phyloP scores from a whole-genome alignment of 64 coral and sea anemone species.

The Exaiptasia diaphana region DNA sequence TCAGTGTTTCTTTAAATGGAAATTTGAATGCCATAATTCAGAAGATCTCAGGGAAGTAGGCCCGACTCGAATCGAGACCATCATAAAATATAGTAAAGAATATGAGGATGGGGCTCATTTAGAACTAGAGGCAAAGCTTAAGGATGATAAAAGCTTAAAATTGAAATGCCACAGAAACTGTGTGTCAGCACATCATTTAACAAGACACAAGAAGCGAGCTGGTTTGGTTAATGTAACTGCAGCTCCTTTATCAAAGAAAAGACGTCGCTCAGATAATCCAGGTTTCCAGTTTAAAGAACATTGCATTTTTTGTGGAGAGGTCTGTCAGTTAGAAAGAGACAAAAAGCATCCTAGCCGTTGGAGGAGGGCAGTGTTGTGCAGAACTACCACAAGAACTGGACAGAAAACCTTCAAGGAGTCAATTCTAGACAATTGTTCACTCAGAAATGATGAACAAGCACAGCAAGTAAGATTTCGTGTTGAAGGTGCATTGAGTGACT shows the following conservation, averaged over 20 bases:
- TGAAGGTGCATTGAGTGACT: constrained; percentile 59
- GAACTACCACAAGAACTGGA: constrained; percentile 22
- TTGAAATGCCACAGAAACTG: constrained; percentile 53
- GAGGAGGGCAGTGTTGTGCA: constrained; percentile 52
- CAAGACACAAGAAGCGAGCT: constrained; percentile 35
- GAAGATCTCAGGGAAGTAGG: constrained; percentile 30
- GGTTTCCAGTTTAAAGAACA: constrained; percentile 56
- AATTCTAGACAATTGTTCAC: constrained; percentile 43
- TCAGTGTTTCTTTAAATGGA: constrained; percentile 58
- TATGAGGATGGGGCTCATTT: constrained; percentile 48
- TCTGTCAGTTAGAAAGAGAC: constrained; percentile 64
- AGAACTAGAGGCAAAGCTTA: constrained; percentile 30
- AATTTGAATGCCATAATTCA: constrained; percentile 48
- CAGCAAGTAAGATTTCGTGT: constrained; percentile 56
- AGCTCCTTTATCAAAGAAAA: constrained; percentile 1
- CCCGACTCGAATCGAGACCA: constrained; percentile 47
- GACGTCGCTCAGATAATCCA: constrained; percentile 26
- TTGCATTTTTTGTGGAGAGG: constrained; percentile 58
- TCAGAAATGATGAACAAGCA: constrained; percentile 38
- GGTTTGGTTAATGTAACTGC: neutral
- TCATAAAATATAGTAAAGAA: constrained; percentile 59
- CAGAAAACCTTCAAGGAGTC: constrained; percentile 46
- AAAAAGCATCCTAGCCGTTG: constrained; percentile 57
- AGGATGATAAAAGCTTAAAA: constrained; percentile 20
- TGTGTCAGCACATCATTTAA: constrained; percentile 61